phyloP scores from a whole-genome alignment of 2,888 invertebrate species.

The Chymomyza amoena region DNA sequence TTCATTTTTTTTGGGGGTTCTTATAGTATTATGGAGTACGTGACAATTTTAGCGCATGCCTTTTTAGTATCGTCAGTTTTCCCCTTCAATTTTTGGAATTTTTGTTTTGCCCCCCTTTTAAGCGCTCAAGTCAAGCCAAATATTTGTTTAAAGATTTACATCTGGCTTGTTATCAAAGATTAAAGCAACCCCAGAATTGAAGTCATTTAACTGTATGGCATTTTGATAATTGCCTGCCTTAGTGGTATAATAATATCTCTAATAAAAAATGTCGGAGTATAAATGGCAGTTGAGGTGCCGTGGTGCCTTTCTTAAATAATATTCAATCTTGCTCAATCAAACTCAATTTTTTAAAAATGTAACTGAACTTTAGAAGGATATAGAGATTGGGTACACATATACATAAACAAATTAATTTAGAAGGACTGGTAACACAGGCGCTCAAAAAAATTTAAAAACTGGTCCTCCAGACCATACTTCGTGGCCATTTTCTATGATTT shows the following conservation, averaged over 20 bases:
- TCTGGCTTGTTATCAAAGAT: conserved; percentile 55
- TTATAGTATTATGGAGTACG: conserved; percentile 44
- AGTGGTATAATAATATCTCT: background rate
- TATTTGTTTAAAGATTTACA: conserved; percentile 70
- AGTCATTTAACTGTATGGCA: background rate
- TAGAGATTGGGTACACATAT: too few relatives aligned
- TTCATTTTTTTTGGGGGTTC: conserved; percentile 8
- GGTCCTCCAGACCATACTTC: too few relatives aligned
- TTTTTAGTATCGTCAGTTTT: background rate
- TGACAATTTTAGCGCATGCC: conserved; percentile 64
- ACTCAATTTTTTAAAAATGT: too few relatives aligned
- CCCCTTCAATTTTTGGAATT: background rate
- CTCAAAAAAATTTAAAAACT: too few relatives aligned
- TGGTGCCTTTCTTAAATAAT: too few relatives aligned
- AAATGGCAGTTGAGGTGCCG: too few relatives aligned
- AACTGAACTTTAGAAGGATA: too few relatives aligned
- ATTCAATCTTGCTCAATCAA: too few relatives aligned
- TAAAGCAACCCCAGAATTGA: background rate
- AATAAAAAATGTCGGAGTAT: too few relatives aligned
- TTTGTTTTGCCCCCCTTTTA: background rate
- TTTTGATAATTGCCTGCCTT: background rate
- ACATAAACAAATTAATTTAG: too few relatives aligned
- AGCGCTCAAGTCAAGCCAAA: conserved; percentile 61
- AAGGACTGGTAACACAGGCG: too few relatives aligned
- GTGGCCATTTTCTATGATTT: too few relatives aligned